Evolutionary conservation across 1,140 invertebrate genomes (phyloP).

Genomic region (Conus ventricosus): DNA sequence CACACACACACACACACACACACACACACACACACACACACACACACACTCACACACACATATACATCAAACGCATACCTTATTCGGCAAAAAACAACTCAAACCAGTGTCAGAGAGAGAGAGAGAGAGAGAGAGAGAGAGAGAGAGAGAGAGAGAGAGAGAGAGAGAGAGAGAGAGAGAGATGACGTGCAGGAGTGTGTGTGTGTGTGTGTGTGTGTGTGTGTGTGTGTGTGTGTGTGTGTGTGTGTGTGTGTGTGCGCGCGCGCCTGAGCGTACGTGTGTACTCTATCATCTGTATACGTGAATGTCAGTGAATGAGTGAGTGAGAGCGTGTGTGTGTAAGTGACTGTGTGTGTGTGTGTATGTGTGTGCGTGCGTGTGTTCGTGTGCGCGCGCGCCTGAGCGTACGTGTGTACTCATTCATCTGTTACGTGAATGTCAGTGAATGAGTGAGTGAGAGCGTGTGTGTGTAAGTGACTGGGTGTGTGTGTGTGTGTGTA

Average conservation of each 20-base stretch:
- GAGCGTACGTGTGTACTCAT: neutral
- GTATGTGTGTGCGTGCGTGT: neutral
- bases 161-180: too few species aligned
- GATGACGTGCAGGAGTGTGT: neutral
- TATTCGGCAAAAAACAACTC: too few species aligned
- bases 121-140: too few species aligned
- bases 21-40: too few species aligned
- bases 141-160: too few species aligned
- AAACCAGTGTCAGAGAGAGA: too few species aligned
- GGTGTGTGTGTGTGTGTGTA: neutral
- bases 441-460: neutral
- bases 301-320: neutral
- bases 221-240: constrained; percentile 4
- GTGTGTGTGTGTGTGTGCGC: neutral
- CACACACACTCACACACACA: too few species aligned
- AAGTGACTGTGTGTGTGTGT: neutral
- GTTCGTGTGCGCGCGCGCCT: neutral
- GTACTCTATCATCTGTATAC: neutral
- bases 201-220: constrained; percentile 5
- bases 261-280: too few species aligned
- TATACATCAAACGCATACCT: too few species aligned
- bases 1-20: too few species aligned
- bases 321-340: neutral
- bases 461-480: neutral
- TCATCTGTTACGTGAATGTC: neutral